Base-by-base conservation (phyloP, 64 coral and sea anemone species). In the Orbicella faveolata region DNA sequence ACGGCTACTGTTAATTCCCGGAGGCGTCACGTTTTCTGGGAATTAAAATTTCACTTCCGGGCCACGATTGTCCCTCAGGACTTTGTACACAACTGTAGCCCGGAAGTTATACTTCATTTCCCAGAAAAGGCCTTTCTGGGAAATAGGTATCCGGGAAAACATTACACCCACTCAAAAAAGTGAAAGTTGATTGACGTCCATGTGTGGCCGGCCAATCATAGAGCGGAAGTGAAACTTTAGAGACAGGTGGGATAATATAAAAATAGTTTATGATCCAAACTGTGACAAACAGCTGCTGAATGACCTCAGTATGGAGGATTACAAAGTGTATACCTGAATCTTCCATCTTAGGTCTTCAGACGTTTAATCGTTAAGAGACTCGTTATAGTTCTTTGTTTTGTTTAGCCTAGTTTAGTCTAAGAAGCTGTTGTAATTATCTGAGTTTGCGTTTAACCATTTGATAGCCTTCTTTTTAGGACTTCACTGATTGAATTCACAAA, bases 321-420 rank as follows among this genome's bases (percentile, higher is more conserved):
- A 89, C 57, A 89, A 89, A 85, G 92, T 94, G 13, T 79, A 79
- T 23, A 94, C 92, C 36, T 94, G 66, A 94, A 83, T 81, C 1
- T 81, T 34, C 33, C n/a, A 34, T 34, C 77, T 30, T 57, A 33
- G 52, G 37, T 39, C 52, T 79, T 25, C 8, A 55, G 48, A 25
- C 6, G 8, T 59, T 79, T 57, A 54, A 51, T 52, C 75, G 18
- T 78, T 78, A 52, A 54, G 44, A 78, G 52, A 53, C 39, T 39
- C 12, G 48, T 78, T 78, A 51, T 25, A 33, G 53, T 30, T 80
- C 4, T 17, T 80, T 33, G 17, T 51, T 78, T 17, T 21, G 8
- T 55, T 78, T 39, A 39, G 37, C 37, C 4, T 39, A n/a, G n/a
- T n/a, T n/a, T n/a, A 39, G 37, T 78, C 52, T 52, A 39, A n/a